These are phyloP conservation scores for Ochropleura leucogaster DNA, from an alignment of 2,888 invertebrate genomes.

Conservation along the genomic window DNA sequence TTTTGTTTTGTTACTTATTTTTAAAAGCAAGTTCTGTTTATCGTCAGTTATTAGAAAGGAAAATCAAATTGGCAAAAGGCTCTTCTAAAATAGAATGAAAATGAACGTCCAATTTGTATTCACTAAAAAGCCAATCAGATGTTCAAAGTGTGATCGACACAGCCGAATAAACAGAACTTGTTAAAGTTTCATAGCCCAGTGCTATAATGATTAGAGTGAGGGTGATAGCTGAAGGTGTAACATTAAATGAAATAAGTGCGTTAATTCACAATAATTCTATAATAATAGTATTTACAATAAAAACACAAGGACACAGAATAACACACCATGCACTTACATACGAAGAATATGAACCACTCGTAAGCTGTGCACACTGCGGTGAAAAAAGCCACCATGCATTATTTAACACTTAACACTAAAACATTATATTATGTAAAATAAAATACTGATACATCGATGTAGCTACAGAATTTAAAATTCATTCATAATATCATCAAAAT, in stretches of 20 bases:
- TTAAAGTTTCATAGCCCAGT: constrained; percentile 70
- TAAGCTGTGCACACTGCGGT: constrained; percentile 88
- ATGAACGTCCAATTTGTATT: constrained; percentile 29
- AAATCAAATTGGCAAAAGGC: neutral
- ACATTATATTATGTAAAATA: constrained; percentile 69
- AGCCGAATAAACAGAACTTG: constrained; percentile 67
- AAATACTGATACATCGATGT: constrained; percentile 73
- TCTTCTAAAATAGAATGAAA: neutral
- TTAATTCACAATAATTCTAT: constrained; percentile 88
- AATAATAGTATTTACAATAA: constrained; percentile 88
- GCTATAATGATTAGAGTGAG: constrained; percentile 79
- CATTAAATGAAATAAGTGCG: constrained; percentile 88
- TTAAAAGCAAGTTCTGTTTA: constrained; percentile 57
- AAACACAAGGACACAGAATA: constrained; percentile 84
- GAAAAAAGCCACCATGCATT: constrained; percentile 84
- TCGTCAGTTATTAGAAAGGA: neutral
- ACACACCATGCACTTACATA: constrained; percentile 90
- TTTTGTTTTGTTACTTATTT: constrained; percentile 32
- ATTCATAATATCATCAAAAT: constrained; percentile 61
- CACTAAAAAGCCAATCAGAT: constrained; percentile 4
- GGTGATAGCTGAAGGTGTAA: constrained; percentile 82
- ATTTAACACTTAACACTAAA: constrained; percentile 71
- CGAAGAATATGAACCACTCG: constrained; percentile 81
- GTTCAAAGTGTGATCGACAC: neutral
- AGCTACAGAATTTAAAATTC: constrained; percentile 68